Percentiles rank a stretch among this genome's conserved stretches.
phyloP scores from a whole-genome alignment of 2,797 vertebrate species.

The Botia kubotai region DNA sequence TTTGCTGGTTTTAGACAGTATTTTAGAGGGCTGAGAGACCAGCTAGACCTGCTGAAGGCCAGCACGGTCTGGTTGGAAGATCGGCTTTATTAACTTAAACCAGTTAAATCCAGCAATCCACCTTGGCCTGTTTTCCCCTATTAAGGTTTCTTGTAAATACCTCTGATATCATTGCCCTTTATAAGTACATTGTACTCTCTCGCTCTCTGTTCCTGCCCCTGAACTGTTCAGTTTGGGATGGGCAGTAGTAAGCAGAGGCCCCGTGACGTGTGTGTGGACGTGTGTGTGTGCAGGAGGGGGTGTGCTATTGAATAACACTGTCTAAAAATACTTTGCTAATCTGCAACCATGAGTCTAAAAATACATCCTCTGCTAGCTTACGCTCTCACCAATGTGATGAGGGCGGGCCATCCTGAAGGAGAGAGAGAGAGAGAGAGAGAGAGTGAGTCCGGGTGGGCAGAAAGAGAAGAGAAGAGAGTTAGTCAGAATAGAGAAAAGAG shows the following conservation, averaged over 20 bases:
- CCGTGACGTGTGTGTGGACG: conserved; percentile 67
- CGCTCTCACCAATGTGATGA: conserved; percentile 50
- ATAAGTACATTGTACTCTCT: neutral
- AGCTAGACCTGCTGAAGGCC: neutral
- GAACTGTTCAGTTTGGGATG: conserved; percentile 9
- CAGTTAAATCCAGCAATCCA: neutral
- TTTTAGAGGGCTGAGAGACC: neutral
- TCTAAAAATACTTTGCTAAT: conserved; percentile 81
- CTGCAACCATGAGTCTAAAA: conserved; percentile 76
- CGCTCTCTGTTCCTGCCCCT: neutral
- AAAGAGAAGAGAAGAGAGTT: neutral
- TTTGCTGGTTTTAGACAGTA: neutral
- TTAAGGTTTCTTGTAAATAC: neutral
- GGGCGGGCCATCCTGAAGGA: conserved; percentile 57
- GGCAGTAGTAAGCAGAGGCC: conserved; percentile 22
- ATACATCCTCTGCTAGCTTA: conserved; percentile 62
- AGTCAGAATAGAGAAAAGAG: neutral
- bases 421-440: conserved; percentile 49
- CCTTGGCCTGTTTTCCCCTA: neutral
- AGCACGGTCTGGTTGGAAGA: too few species aligned
- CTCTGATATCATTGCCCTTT: neutral
- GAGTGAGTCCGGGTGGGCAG: conserved; percentile 27
- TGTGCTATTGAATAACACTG: conserved; percentile 73
- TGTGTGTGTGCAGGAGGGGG: conserved; percentile 52
- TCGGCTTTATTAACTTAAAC: neutral